phyloP scores from a whole-genome alignment of 1,140 invertebrate species.

The Chironomus striatipennis region DNA sequence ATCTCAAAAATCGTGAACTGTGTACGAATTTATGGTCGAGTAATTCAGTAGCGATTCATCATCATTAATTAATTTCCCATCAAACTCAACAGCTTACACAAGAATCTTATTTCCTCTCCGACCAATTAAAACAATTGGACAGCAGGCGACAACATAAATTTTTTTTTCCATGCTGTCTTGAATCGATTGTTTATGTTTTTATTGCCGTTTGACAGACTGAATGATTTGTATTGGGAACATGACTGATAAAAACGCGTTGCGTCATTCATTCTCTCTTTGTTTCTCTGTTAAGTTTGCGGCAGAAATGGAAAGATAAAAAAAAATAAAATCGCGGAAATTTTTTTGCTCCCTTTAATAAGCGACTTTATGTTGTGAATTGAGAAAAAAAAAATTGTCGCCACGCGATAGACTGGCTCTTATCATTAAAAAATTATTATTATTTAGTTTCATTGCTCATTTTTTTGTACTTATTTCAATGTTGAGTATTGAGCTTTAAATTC shows the following conservation, averaged over 20 bases:
- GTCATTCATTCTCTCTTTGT: background rate
- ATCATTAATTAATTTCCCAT: too few relatives aligned
- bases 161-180: too few relatives aligned
- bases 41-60: too few relatives aligned
- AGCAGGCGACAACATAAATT: background rate
- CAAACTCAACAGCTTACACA: too few relatives aligned
- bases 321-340: background rate
- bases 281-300: background rate
- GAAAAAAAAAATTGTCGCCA: background rate
- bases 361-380: background rate
- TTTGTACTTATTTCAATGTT: too few relatives aligned
- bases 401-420: background rate
- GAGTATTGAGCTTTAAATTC: background rate
- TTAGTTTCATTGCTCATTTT: background rate
- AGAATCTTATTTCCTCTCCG: background rate
- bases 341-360: background rate
- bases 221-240: too few relatives aligned
- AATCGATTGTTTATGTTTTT: too few relatives aligned
- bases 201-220: too few relatives aligned
- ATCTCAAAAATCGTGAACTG: too few relatives aligned
- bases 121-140: background rate
- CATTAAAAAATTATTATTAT: background rate
- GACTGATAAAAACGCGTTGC: too few relatives aligned
- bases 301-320: background rate
- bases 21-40: too few relatives aligned